phyloP scores from a whole-genome alignment of 2,888 invertebrate genomes.

The Synergus laeviventris region DNA sequence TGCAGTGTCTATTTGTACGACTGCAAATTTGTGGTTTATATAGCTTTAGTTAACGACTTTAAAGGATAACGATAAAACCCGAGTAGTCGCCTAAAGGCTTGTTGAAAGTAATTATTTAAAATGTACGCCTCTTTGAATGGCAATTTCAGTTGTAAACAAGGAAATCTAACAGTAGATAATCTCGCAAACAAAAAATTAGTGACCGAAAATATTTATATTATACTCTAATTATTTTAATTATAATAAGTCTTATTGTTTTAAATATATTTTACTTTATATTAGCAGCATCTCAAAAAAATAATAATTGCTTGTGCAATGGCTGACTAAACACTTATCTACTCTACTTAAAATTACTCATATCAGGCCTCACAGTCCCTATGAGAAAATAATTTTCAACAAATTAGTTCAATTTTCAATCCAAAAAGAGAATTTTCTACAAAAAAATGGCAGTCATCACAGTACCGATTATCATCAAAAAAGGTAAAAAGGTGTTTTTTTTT shows the following conservation, averaged over 20 bases:
- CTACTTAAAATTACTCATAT: neutral
- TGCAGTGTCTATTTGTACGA: conserved; percentile 25
- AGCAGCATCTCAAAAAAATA: neutral
- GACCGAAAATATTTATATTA: neutral
- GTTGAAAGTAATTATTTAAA: neutral
- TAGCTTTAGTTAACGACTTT: conserved; percentile 13
- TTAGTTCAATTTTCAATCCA: too few species aligned
- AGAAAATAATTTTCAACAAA: too few species aligned
- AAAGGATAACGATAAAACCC: neutral
- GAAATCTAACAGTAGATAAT: neutral
- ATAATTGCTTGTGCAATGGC: neutral
- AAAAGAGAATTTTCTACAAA: too few species aligned
- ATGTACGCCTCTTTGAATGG: neutral
- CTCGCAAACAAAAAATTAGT: neutral
- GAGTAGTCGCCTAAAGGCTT: neutral
- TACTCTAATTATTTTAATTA: too few species aligned
- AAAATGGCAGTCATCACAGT: too few species aligned
- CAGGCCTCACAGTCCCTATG: too few species aligned
- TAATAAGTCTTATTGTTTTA: neutral
- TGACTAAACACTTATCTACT: neutral
- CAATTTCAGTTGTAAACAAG: neutral
- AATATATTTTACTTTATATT: neutral
- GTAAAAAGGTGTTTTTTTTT: too few species aligned
- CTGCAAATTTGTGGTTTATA: conserved; percentile 9
- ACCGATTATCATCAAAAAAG: too few species aligned